Conservation (phyloP, 2,888 invertebrate species). For the Rhynchonema sp. region DNA sequence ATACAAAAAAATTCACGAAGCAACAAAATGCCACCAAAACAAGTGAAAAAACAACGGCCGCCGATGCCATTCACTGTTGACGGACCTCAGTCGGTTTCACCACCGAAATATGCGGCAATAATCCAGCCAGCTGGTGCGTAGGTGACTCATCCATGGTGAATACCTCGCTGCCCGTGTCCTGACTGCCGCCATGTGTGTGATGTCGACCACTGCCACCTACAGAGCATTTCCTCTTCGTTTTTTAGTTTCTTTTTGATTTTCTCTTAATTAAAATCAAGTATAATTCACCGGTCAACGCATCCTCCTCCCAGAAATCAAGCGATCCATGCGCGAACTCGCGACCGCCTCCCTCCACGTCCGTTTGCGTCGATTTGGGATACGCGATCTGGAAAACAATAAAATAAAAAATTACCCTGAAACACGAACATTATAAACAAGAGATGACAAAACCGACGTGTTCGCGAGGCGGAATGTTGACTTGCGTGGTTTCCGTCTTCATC, state of each 20-base stretch:
- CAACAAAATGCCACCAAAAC: too few species aligned
- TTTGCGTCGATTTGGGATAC: slow-evolving; percentile 25
- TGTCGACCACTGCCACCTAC: not conserved
- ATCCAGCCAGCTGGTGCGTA: slow-evolving; percentile 16
- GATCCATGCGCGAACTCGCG: slow-evolving; percentile 10
- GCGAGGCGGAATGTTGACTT: slow-evolving; percentile 6
- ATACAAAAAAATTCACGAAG: too few species aligned
- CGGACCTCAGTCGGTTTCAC: slow-evolving; percentile 53
- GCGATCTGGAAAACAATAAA: slow-evolving; percentile 12
- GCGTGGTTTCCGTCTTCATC: slow-evolving; percentile 2
- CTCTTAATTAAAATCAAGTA: not conserved
- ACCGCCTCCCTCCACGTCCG: slow-evolving; percentile 17
- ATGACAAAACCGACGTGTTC: slow-evolving; percentile 5
- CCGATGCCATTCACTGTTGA: too few species aligned
- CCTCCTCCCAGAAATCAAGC: slow-evolving; percentile 22
- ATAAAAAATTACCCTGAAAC: not conserved
- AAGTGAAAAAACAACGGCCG: too few species aligned
- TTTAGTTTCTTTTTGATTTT: not conserved
- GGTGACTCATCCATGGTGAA: slow-evolving; percentile 14
- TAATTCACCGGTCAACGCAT: not conserved
- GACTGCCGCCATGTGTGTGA: not conserved
- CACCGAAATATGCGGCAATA: slow-evolving; percentile 75
- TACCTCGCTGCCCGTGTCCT: not conserved
- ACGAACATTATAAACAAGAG: not conserved
- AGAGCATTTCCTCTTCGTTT: not conserved